Base-by-base conservation (phyloP, 2,797 vertebrate genomes). In the Balearica regulorum region DNA sequence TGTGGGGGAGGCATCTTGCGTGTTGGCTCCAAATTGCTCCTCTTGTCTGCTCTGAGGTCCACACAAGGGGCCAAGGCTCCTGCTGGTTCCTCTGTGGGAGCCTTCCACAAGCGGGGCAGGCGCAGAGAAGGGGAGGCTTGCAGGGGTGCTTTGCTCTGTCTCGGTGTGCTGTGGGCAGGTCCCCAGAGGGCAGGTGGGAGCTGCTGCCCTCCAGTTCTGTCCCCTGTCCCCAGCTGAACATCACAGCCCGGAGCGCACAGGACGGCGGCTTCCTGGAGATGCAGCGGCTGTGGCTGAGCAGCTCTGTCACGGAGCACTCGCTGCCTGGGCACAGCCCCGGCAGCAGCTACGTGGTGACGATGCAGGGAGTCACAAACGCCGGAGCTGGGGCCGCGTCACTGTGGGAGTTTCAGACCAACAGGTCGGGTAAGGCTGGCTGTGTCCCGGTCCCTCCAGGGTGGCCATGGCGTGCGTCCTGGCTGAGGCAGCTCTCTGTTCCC, bases 381-480 rank as follows among this genome's bases (percentile, higher is more conserved):
- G 94, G 96, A 20, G 73, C 87, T 1, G 93, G 95, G 26, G 25
- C 84, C 6, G 91, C 51, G 0, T 9, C 31, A 1, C 6, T 4
- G 3, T 20, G 20, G 87, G 18, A 85, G 4, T 53, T 85, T 8
- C 78, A 1, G 35, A 3, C 5, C 70, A 2, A 20, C 24, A 7
- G 46, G 62, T 61, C 58, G 7, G 84, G 96, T 96, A 21, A 58
- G 37, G 58, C 33, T 46, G 1, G 8, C 41, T 0, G 12, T 2
- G 72, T 4, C 17, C 25, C 33, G 1, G 7, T 3, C 2, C 20
- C 57, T 10, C 4, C 1, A 2, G 16, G 16, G 11, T 16, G 71
- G 18, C 44, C 35, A 0, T 1, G 3, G 21, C 5, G 2, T 9
- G n/a, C 2, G 8, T 25, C n/a, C 21, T 0, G 5, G 9, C 35